Conservation (phyloP, 2,888 invertebrate genomes). For the Liopterus haemorrhoidalis region DNA sequence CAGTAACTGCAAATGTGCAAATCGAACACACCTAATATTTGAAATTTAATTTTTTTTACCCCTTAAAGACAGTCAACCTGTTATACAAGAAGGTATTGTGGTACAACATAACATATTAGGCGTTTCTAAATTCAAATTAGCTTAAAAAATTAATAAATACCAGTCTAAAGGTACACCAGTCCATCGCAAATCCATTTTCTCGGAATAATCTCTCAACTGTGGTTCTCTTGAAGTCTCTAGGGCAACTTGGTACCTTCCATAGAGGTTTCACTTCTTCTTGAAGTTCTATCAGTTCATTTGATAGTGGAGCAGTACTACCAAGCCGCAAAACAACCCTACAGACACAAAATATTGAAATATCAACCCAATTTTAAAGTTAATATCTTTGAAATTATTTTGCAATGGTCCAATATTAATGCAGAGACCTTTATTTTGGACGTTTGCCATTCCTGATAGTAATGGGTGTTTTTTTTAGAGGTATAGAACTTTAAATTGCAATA, state of each 20-base stretch:
- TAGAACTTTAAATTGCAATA: no score
- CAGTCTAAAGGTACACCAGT: constrained; percentile 86
- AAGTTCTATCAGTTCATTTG: constrained; percentile 59
- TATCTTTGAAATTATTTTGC: no score
- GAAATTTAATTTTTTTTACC: constrained; percentile 14
- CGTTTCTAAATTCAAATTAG: not conserved
- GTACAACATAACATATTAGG: no score
- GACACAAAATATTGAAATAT: no score
- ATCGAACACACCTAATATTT: no score
- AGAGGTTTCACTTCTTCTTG: constrained; percentile 78
- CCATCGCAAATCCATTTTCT: constrained; percentile 69
- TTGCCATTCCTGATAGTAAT: no score
- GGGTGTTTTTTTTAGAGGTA: no score
- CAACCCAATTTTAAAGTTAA: no score
- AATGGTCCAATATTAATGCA: no score
- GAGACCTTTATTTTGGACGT: no score
- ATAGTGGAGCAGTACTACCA: constrained; percentile 71
- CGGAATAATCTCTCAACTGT: constrained; percentile 79
- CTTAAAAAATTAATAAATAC: constrained; percentile 46
- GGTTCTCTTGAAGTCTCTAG: constrained; percentile 75
- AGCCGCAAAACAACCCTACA: constrained; percentile 71
- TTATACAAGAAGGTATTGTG: no score
- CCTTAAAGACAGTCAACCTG: constrained; percentile 34
- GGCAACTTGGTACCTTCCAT: constrained; percentile 71
- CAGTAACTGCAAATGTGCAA: no score